These are phyloP conservation scores for Uropsilus gracilis DNA, from an alignment of 2,113 vertebrate genomes.

Conservation along the genomic window DNA sequence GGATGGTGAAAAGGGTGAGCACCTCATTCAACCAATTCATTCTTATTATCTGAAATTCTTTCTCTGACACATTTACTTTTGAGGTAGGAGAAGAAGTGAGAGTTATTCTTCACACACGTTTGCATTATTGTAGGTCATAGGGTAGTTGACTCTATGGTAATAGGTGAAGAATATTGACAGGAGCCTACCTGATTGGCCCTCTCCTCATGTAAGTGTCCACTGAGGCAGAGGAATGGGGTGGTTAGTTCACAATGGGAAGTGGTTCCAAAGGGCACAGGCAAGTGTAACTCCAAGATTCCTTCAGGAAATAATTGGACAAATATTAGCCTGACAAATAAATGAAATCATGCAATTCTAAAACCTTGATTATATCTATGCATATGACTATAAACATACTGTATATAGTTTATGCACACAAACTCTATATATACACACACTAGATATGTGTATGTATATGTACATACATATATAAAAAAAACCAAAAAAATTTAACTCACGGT, in stretches of 20 bases:
- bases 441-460: not conserved
- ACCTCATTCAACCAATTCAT: not conserved
- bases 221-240: not conserved
- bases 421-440: not conserved
- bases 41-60: not conserved
- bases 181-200: not conserved
- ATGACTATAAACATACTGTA: not conserved
- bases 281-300: not conserved
- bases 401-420: not conserved
- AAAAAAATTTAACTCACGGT: not conserved
- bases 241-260: not conserved
- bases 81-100: not conserved
- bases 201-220: not conserved
- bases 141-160: not conserved
- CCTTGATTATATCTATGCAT: not conserved
- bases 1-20: not conserved
- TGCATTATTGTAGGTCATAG: not conserved
- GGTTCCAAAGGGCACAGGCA: not conserved
- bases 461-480: not conserved
- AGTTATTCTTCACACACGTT: not conserved
- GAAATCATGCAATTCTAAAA: not conserved
- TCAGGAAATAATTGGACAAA: not conserved
- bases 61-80: not conserved
- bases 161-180: not conserved
- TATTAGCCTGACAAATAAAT: not conserved